Conservation (phyloP, 2,113 vertebrate genomes). For the Ictalurus punctatus region DNA sequence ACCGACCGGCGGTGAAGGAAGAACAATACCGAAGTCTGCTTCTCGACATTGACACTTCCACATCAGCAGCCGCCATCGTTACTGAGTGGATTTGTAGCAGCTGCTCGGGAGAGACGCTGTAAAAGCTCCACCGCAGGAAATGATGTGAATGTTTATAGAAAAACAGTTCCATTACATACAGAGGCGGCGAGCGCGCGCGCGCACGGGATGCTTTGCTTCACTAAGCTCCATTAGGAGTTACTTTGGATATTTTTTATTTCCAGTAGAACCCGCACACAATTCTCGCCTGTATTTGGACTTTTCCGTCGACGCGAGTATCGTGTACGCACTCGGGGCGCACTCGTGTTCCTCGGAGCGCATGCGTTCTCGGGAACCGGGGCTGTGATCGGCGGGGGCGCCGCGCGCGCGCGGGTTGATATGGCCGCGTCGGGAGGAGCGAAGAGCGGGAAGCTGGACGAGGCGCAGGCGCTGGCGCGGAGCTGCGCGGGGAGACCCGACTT, state of each 20-base stretch:
- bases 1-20: not conserved
- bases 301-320: not conserved
- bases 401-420: slow-evolving; percentile 19
- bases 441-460: slow-evolving; percentile 90
- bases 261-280: not conserved
- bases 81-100: not conserved
- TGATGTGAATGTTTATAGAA: not conserved
- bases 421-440: slow-evolving; percentile 64
- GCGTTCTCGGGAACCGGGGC: slow-evolving; percentile 13
- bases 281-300: no score
- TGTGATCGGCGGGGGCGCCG: slow-evolving; percentile 33
- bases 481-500: slow-evolving; percentile 97
- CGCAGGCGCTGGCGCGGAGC: slow-evolving; percentile 93
- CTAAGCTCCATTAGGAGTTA: not conserved
- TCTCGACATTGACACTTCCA: not conserved
- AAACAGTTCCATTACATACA: not conserved
- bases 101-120: not conserved
- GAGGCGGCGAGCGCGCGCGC: not conserved
- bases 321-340: not conserved
- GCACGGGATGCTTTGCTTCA: not conserved
- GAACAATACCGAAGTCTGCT: not conserved
- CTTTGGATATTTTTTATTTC: not conserved
- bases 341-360: slow-evolving; percentile 4
- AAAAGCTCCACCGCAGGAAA: not conserved
- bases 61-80: slow-evolving; percentile 23